phyloP scores from a whole-genome alignment of 2,797 vertebrate species.

The Phyllotis vaccarum region DNA sequence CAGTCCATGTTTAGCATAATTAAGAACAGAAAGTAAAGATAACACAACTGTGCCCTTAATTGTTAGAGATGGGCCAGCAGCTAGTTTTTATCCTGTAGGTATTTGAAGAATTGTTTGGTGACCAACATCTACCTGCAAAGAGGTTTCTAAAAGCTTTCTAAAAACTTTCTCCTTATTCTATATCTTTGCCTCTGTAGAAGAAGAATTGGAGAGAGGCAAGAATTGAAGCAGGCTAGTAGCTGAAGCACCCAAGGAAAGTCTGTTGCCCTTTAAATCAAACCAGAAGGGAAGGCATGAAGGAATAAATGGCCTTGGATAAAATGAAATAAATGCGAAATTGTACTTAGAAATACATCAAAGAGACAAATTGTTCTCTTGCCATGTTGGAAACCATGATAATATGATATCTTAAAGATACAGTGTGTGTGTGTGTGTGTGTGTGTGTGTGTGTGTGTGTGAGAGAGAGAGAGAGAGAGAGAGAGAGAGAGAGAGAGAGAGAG shows the following conservation, averaged over 20 bases:
- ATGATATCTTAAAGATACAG: background rate
- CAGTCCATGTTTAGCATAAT: background rate
- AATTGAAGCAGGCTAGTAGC: slow-evolving; percentile 17
- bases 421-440: background rate
- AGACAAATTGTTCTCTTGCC: slow-evolving; percentile 26
- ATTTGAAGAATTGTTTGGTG: slow-evolving; percentile 42
- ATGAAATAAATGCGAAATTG: slow-evolving; percentile 53
- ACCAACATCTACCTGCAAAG: slow-evolving; percentile 4
- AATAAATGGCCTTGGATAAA: slow-evolving; percentile 58
- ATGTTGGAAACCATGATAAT: slow-evolving; percentile 33
- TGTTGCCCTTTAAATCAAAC: slow-evolving; percentile 62
- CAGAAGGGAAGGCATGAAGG: slow-evolving; percentile 26
- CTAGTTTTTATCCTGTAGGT: slow-evolving; percentile 22
- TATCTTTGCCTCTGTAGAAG: background rate
- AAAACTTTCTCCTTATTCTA: slow-evolving; percentile 27
- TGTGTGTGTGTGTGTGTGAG: background rate
- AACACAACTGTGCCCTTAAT: background rate
- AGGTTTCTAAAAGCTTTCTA: slow-evolving; percentile 34
- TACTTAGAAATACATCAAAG: slow-evolving; percentile 65
- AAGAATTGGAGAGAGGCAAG: background rate
- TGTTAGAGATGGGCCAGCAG: background rate
- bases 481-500: background rate
- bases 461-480: background rate
- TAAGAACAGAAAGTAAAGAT: background rate
- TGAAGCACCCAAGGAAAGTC: slow-evolving; percentile 49